These are phyloP conservation scores for Procambarus virginalis DNA, from an alignment of 1,140 invertebrate genomes.

Conservation along the genomic window DNA sequence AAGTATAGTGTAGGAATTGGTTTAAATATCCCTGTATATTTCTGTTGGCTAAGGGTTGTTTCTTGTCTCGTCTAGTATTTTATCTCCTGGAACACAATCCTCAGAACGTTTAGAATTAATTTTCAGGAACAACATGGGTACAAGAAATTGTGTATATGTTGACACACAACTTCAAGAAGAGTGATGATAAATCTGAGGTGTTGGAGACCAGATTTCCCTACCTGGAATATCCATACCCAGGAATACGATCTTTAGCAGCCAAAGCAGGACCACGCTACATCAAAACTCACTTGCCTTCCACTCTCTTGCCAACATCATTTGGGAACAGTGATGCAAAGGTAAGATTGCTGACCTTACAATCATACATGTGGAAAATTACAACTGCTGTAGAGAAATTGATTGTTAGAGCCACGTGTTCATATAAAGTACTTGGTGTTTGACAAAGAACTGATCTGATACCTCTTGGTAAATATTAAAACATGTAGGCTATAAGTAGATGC, in stretches of 20 bases:
- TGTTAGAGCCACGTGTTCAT: background rate
- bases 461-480: too few species aligned
- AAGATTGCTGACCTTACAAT: conserved; percentile 8
- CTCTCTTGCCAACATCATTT: conserved; percentile 73
- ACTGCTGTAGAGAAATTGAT: background rate
- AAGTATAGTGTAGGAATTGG: too few species aligned
- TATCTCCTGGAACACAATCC: too few species aligned
- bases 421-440: too few species aligned
- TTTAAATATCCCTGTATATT: too few species aligned
- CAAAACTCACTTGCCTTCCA: conserved; percentile 76
- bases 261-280: conserved; percentile 73
- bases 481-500: too few species aligned
- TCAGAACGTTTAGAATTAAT: background rate
- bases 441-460: too few species aligned
- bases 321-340: conserved; percentile 78
- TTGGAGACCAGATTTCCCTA: conserved; percentile 77
- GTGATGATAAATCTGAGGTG: conserved; percentile 71
- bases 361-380: too few species aligned
- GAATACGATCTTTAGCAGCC: conserved; percentile 71
- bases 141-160: conserved; percentile 88
- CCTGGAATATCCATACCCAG: conserved; percentile 77
- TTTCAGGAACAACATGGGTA: conserved; percentile 85
- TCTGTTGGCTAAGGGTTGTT: too few species aligned
- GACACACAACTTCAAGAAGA: conserved; percentile 77
- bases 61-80: too few species aligned